Conservation (phyloP, 2,113 vertebrate genomes). For the Andinoacara biseriatus region DNA sequence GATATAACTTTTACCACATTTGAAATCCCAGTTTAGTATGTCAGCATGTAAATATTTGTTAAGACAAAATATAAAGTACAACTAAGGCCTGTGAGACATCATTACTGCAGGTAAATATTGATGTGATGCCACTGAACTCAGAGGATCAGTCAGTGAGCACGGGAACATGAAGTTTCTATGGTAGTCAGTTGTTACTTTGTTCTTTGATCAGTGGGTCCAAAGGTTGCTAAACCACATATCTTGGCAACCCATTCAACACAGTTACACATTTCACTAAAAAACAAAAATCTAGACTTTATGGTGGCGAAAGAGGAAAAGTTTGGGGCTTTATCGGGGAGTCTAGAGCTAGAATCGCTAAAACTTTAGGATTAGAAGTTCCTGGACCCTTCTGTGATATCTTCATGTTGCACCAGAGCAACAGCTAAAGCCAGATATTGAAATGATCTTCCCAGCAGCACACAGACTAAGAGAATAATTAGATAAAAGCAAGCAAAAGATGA, state of each 20-base stretch:
- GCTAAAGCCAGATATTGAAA: not conserved
- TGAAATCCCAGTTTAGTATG: not conserved
- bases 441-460: not conserved
- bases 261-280: not conserved
- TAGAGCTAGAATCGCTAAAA: not conserved
- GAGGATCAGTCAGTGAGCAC: not conserved
- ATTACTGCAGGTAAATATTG: not conserved
- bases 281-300: too few relatives aligned
- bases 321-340: not conserved
- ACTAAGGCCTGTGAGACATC: not conserved
- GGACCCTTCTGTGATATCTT: not conserved
- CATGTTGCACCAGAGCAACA: not conserved
- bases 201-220: not conserved
- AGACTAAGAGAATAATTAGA: slow-evolving; percentile 6
- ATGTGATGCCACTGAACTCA: not conserved
- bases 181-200: not conserved
- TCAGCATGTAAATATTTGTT: not conserved
- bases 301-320: not conserved
- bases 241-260: not conserved
- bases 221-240: not conserved
- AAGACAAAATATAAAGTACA: not conserved
- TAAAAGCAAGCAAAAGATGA: not conserved
- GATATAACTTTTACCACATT: not conserved
- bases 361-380: not conserved
- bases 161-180: not conserved